These are phyloP conservation scores for Oppia nitens DNA, from an alignment of 1,140 invertebrate species.

Conservation along the genomic window DNA sequence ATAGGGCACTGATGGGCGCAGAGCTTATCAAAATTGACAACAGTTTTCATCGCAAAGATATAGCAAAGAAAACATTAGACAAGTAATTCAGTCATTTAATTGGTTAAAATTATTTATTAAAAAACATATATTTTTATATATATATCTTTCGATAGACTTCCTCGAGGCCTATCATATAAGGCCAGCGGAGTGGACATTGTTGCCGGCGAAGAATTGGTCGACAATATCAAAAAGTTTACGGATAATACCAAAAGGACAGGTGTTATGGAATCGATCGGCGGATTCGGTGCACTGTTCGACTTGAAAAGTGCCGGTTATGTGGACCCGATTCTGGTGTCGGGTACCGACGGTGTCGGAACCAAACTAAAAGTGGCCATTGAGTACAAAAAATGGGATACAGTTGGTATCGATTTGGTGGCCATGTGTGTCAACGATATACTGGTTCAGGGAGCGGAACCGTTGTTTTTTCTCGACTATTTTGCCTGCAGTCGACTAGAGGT, in stretches of 20 bases:
- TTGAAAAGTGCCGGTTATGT: slow-evolving; percentile 42
- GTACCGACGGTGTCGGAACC: slow-evolving; percentile 91
- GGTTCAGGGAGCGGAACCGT: slow-evolving; percentile 78
- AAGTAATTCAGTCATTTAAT: slow-evolving; percentile 39
- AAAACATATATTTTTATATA: not conserved
- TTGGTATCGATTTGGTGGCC: slow-evolving; percentile 90
- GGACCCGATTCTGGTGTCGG: slow-evolving; percentile 76
- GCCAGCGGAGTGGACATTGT: slow-evolving; percentile 81
- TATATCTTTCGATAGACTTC: slow-evolving; percentile 1
- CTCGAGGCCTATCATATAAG: slow-evolving; percentile 55
- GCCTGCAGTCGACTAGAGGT: slow-evolving; percentile 71
- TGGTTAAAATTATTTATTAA: too few species aligned
- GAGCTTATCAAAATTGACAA: slow-evolving; percentile 59
- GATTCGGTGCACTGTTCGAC: slow-evolving; percentile 87
- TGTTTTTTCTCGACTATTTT: slow-evolving; percentile 94
- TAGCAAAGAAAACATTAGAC: slow-evolving; percentile 64
- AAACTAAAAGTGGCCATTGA: slow-evolving; percentile 57
- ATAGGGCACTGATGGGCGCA: slow-evolving; percentile 36
- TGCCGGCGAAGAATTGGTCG: slow-evolving; percentile 68
- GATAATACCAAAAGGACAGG: slow-evolving; percentile 37
- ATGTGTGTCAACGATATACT: slow-evolving; percentile 96
- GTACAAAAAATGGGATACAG: slow-evolving; percentile 50
- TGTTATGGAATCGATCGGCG: slow-evolving; percentile 61
- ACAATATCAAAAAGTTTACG: slow-evolving; percentile 59
- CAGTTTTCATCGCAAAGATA: slow-evolving; percentile 69